phyloP scores from a whole-genome alignment of 2,113 vertebrate genomes.

The Barbus barbus region DNA sequence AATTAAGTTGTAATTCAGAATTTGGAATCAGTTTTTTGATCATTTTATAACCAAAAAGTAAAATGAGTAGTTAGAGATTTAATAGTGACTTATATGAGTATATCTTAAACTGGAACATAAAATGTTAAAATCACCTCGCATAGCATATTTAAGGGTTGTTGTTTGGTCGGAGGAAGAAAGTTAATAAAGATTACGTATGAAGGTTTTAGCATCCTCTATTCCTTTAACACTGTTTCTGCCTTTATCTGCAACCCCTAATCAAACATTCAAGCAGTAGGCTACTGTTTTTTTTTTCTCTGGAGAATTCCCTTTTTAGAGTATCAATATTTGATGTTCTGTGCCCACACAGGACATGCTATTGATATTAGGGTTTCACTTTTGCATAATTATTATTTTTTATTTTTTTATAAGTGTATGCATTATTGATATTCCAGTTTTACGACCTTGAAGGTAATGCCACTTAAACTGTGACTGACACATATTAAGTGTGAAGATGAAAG shows the following conservation, averaged over 20 bases:
- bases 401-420: neutral
- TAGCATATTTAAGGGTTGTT: neutral
- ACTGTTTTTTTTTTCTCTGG: neutral
- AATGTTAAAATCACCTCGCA: neutral
- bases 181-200: neutral
- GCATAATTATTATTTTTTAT: constrained; percentile 19
- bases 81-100: neutral
- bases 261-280: constrained; percentile 15
- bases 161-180: neutral
- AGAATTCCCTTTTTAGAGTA: neutral
- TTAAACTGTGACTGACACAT: neutral
- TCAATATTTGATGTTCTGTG: no score
- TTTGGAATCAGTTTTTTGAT: neutral
- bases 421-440: neutral
- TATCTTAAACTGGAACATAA: neutral
- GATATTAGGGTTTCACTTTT: neutral
- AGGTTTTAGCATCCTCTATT: neutral
- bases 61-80: constrained; percentile 10
- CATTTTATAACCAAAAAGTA: neutral
- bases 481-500: constrained; percentile 3
- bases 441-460: neutral
- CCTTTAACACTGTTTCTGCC: constrained; percentile 18
- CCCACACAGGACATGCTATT: no score
- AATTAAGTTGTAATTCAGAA: neutral
- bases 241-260: neutral